phyloP scores from a whole-genome alignment of 2,113 vertebrate genomes.

The Rhea pennata region DNA sequence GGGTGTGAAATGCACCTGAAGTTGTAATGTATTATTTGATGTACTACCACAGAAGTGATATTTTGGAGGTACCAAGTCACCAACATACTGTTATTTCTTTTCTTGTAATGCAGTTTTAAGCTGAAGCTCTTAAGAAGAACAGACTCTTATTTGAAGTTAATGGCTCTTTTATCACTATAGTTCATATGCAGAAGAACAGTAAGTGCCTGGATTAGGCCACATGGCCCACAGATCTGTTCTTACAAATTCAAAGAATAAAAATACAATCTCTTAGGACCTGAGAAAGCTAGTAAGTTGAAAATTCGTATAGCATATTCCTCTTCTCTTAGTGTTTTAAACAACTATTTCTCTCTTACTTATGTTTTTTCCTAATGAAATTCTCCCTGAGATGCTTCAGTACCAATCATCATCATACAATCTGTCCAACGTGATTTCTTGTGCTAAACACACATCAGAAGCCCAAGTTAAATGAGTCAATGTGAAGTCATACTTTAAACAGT shows the following conservation, averaged over 20 bases:
- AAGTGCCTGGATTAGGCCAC: background rate
- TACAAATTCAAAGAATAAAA: background rate
- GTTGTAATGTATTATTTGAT: background rate
- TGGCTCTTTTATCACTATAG: constrained; percentile 3
- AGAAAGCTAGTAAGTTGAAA: background rate
- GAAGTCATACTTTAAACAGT: background rate
- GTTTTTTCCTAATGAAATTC: background rate
- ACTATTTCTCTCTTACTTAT: background rate
- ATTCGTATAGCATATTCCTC: background rate
- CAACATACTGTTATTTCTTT: background rate
- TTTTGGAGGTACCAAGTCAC: background rate
- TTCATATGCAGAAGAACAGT: background rate
- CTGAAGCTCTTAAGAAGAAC: background rate
- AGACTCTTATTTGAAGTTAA: constrained; percentile 11
- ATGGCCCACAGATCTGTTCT: background rate
- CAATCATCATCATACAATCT: background rate
- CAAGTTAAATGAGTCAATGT: background rate
- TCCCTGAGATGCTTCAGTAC: background rate
- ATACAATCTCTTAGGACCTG: background rate
- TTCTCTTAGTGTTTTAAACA: background rate
- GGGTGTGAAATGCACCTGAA: background rate
- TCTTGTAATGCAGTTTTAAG: background rate
- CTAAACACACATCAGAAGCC: background rate
- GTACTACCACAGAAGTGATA: background rate
- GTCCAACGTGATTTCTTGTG: background rate